These are phyloP conservation scores for Platichthys flesus DNA, from an alignment of 2,113 vertebrate species.

Conservation along the genomic window DNA sequence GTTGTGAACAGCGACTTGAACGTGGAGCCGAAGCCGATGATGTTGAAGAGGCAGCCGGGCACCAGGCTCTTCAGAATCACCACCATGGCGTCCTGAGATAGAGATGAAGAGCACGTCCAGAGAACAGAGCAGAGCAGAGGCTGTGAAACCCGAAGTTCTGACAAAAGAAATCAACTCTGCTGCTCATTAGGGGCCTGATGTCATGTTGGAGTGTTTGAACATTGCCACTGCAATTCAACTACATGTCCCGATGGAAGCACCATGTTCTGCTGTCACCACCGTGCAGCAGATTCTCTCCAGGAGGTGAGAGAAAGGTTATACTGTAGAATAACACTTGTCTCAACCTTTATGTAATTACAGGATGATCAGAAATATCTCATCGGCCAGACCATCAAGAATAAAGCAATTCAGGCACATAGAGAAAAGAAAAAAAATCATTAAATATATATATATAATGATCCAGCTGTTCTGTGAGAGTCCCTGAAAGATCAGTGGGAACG, in stretches of 20 bases:
- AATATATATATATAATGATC: background rate
- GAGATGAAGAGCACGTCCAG: background rate
- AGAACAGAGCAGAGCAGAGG: background rate
- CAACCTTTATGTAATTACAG: background rate
- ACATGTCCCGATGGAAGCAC: background rate
- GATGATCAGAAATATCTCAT: background rate
- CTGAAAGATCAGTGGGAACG: background rate
- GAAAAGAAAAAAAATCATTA: background rate
- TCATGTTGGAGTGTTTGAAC: conserved; percentile 1
- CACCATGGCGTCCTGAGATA: conserved; percentile 90
- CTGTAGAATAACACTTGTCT: conserved; percentile 20
- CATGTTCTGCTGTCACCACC: background rate
- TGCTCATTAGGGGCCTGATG: conserved; percentile 16
- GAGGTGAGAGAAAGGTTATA: background rate
- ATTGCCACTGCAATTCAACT: background rate
- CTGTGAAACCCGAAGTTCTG: background rate
- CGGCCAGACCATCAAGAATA: background rate
- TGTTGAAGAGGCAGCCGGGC: conserved; percentile 90
- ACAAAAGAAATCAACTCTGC: background rate
- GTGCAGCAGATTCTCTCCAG: background rate
- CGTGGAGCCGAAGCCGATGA: conserved; percentile 91
- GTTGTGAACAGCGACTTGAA: conserved; percentile 90
- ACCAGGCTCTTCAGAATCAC: conserved; percentile 93
- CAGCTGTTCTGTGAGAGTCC: conserved; percentile 17
- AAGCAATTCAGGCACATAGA: background rate